Conservation (phyloP, 2,888 invertebrate genomes). For the Hypselothyrea guttata region DNA sequence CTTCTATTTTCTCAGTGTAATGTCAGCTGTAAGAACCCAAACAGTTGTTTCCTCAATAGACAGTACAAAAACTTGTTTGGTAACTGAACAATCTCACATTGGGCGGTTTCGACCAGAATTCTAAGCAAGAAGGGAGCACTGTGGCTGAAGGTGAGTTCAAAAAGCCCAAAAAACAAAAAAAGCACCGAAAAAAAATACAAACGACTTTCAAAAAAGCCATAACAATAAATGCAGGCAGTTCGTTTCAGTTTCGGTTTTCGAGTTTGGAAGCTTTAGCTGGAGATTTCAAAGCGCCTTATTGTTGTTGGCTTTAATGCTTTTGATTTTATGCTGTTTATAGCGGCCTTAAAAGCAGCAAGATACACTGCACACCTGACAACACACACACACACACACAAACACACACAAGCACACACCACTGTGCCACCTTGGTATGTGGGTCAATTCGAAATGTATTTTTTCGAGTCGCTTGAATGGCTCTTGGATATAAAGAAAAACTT, state of each 20-base stretch:
- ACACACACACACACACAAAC: slow-evolving; percentile 15
- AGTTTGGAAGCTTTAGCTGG: slow-evolving; percentile 28
- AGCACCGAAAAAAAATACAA: slow-evolving; percentile 37
- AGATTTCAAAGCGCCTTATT: slow-evolving; percentile 54
- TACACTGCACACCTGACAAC: slow-evolving; percentile 54
- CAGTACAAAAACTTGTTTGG: slow-evolving; percentile 33
- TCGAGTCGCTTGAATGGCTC: slow-evolving; percentile 49
- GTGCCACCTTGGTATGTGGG: slow-evolving; percentile 75
- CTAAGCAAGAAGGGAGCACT: slow-evolving; percentile 38
- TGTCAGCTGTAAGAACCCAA: too few relatives aligned
- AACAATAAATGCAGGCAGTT: slow-evolving; percentile 58
- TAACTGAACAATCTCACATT: slow-evolving; percentile 9
- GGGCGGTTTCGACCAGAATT: slow-evolving; percentile 14
- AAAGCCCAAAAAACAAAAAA: slow-evolving; percentile 28
- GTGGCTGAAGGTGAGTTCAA: slow-evolving; percentile 43
- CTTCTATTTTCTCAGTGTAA: too few relatives aligned
- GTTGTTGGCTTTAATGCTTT: slow-evolving; percentile 40
- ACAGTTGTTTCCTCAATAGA: slow-evolving; percentile 3
- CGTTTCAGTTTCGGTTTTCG: slow-evolving; percentile 48
- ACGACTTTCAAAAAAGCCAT: slow-evolving; percentile 63
- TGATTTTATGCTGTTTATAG: slow-evolving; percentile 35
- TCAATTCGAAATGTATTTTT: slow-evolving; percentile 69
- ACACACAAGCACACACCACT: slow-evolving; percentile 12
- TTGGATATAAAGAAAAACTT: neutral
- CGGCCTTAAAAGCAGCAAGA: slow-evolving; percentile 56